Evolutionary conservation across 2,888 invertebrate genomes (phyloP), one percentile per base, ranked within the genome.

Genomic region (Thelaira solivaga): DNA sequence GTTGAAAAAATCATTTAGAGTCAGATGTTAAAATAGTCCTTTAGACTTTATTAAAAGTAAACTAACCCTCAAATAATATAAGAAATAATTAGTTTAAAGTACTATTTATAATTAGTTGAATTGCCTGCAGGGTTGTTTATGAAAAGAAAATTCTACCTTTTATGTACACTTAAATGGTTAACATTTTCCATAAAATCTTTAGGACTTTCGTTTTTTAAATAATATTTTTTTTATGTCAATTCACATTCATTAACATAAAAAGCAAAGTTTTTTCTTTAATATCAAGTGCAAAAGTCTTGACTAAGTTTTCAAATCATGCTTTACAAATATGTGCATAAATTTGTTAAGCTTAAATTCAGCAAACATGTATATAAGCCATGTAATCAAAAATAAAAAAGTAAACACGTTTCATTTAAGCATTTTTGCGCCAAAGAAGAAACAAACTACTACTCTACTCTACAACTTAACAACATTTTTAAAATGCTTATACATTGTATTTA

Each of bases 401-500:
- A 64, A 59, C 43, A 64, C 64, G 57, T 53, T 72, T 47, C 13
- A 41, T 39, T 8, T 47, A 11, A 34, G 18, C 59, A 43, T 24
- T 24, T 45, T 76, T 61, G 76, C 59, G 51, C 65, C 69, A 69
- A 64, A 69, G 69, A 51, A 69, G 64, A 36, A 10, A 2, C 39
- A 45, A 20, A 26, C 16, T 10, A 53, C 24, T 22, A 29, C 24
- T 13, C 11, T 39, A 8, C 8, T 43, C n/a, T 6, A 41, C 20
- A 20, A 26, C n/a, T 36, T n/a, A 31, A 55, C 22, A 29, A 72
- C 13, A 64, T 74, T 59, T 34, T 67, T 57, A 45, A 57, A 67
- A 72, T 67, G 72, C 67, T n/a, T n/a, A 7, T 62, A 76, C 55
- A 67, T 72, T 67, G 76, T 59, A 61, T 59, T 22, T 43, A 39